Evolutionary conservation across 2,888 invertebrate species (phyloP).

Genomic region (Trichopoda pennipes): DNA sequence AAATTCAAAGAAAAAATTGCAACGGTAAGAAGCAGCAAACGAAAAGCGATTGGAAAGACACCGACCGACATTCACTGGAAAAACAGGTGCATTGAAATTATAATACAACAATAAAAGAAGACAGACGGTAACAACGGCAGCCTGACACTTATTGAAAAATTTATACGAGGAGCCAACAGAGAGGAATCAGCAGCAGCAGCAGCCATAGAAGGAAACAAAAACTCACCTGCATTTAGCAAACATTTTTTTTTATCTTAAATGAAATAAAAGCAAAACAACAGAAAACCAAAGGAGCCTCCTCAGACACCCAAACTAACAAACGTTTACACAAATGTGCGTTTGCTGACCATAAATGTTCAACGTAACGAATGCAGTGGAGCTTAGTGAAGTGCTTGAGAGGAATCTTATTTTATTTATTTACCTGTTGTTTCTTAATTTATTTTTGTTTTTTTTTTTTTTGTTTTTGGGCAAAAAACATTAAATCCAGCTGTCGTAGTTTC

Average conservation of each 20-base stretch:
- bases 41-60: neutral
- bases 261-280: slow-evolving; percentile 39
- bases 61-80: slow-evolving; percentile 19
- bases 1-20: slow-evolving; percentile 16
- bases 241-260: slow-evolving; percentile 61
- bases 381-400: slow-evolving; percentile 22
- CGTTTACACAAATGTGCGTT: neutral
- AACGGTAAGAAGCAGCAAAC: neutral
- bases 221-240: slow-evolving; percentile 64
- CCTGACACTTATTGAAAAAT: slow-evolving; percentile 54
- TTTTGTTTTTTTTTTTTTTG: neutral
- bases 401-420: slow-evolving; percentile 44
- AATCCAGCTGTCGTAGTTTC: slow-evolving; percentile 46
- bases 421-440: slow-evolving; percentile 49
- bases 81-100: slow-evolving; percentile 63
- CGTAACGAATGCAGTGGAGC: slow-evolving; percentile 11
- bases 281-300: slow-evolving; percentile 8
- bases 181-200: neutral
- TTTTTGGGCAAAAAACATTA: slow-evolving; percentile 20
- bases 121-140: slow-evolving; percentile 3
- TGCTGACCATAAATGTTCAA: slow-evolving; percentile 10
- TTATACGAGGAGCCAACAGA: slow-evolving; percentile 6
- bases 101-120: slow-evolving; percentile 47
- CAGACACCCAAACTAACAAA: slow-evolving; percentile 6
- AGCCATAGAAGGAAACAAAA: neutral